Evolutionary conservation across 1,140 invertebrate genomes (phyloP), one percentile per base, ranked within the genome.

Genomic region (Andrena cerasifolii): DNA sequence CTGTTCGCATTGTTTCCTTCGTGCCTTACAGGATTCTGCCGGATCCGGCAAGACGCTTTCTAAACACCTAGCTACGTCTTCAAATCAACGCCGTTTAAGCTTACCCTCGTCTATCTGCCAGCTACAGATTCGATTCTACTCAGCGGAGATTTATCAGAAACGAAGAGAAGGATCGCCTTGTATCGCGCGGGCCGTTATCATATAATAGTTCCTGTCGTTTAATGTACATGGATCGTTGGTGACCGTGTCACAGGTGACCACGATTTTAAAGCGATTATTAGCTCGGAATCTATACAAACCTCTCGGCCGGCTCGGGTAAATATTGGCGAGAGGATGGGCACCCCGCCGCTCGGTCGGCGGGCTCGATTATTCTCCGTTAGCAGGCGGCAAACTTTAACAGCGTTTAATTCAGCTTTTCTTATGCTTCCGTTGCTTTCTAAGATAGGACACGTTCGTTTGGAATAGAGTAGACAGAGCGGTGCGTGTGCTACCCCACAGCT

Each of bases 401-500:
- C 82, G 70, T 72, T n/a, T 40, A 43, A 84, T 84, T 91, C 88
- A 89, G 77, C 83, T 87, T 71, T 89, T 89, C 59, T 90, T 90
- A 70, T 86, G 82, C 68, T 83, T 89, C 73, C 80, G 82, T 80
- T 88, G 86, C 74, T 88, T 90, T 80, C 83, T 89, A 70, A 88
- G 66, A 82, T 88, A 84, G 67, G 83, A 85, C 28, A 88, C 79
- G 65, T 89, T 88, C 54, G 81, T 82, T 68, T 74, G 83, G 79
- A 89, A 89, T 49, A 89, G 83, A 80, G 81, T 83, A 62, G 88
- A 86, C 51, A 89, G 83, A 79, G 86, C 86, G 51, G 86, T 89
- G 80, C 87, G 85, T 78, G 85, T 87, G 82, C 79, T 87, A 82
- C 83, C 78, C 89, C 88, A 89, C 62, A 89, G 80, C 84, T 88